Evolutionary conservation across 2,888 invertebrate genomes (phyloP).

Genomic region (Dolichomitus sp.): DNA sequence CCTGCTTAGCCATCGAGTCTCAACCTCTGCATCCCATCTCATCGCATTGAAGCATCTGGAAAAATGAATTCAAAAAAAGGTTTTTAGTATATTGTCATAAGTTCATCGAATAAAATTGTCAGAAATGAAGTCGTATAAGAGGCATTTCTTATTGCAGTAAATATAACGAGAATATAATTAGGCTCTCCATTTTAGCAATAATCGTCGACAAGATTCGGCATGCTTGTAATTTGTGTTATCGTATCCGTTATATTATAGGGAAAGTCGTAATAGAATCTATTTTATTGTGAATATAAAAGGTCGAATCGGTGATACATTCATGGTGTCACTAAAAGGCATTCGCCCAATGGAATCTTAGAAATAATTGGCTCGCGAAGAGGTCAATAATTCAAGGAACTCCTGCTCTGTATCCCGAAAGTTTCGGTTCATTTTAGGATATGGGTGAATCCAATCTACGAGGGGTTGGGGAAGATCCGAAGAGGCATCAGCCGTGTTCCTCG

Average conservation of each 20-base stretch:
- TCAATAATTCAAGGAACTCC: slow-evolving; percentile 52
- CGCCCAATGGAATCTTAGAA: slow-evolving; percentile 48
- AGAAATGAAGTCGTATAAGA: neutral
- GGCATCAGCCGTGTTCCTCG: slow-evolving; percentile 39
- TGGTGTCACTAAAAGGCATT: slow-evolving; percentile 12
- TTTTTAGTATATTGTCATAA: slow-evolving; percentile 17
- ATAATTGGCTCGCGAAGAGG: slow-evolving; percentile 58
- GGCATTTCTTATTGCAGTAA: neutral
- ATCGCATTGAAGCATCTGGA: slow-evolving; percentile 55
- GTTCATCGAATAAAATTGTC: neutral
- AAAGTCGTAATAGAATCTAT: slow-evolving; percentile 38
- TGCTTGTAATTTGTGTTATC: slow-evolving; percentile 28
- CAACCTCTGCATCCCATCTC: slow-evolving; percentile 36
- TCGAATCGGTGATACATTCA: slow-evolving; percentile 32
- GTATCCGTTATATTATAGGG: neutral
- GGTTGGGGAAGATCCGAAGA: neutral
- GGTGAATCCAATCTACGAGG: slow-evolving; percentile 35
- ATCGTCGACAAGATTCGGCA: slow-evolving; percentile 1
- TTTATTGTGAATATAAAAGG: slow-evolving; percentile 47
- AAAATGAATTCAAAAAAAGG: slow-evolving; percentile 34
- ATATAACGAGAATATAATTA: neutral
- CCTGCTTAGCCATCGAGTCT: slow-evolving; percentile 52
- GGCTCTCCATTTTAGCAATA: slow-evolving; percentile 33
- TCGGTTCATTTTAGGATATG: slow-evolving; percentile 51
- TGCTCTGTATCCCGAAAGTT: slow-evolving; percentile 48